Evolutionary conservation across 2,797 vertebrate species (phyloP).

Genomic region (Synaphobranchus kaupii): DNA sequence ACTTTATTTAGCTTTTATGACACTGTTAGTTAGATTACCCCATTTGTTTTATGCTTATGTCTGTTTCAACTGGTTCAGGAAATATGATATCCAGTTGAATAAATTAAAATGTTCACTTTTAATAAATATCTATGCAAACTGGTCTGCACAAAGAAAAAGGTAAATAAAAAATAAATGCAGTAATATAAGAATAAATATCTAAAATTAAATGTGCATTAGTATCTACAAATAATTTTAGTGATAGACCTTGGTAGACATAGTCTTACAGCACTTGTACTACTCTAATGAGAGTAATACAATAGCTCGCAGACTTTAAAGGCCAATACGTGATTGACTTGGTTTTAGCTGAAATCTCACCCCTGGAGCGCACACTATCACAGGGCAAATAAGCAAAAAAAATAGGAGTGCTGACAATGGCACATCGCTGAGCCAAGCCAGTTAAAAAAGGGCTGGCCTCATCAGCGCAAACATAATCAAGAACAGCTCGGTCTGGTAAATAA

Average conservation of each 20-base stretch:
- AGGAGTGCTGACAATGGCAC: background rate
- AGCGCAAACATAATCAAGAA: background rate
- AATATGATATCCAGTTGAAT: no score
- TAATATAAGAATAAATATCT: background rate
- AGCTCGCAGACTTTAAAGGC: background rate
- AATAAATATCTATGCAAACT: no score
- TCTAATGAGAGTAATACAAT: background rate
- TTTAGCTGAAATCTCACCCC: no score
- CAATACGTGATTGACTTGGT: background rate
- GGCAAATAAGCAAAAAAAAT: background rate
- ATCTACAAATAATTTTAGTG: background rate
- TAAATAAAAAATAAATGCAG: background rate
- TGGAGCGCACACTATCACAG: background rate
- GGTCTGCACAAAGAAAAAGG: no score
- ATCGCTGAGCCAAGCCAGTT: background rate
- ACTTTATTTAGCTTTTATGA: no score
- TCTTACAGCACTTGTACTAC: background rate
- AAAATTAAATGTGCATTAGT: background rate
- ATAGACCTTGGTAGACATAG: background rate
- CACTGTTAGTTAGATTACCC: no score
- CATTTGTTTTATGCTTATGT: no score
- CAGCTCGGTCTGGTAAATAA: background rate
- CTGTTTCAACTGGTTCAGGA: no score
- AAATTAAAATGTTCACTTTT: no score
- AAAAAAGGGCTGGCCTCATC: background rate